Conservation (phyloP, 2,888 invertebrate genomes). For the Dioctria linearis region DNA sequence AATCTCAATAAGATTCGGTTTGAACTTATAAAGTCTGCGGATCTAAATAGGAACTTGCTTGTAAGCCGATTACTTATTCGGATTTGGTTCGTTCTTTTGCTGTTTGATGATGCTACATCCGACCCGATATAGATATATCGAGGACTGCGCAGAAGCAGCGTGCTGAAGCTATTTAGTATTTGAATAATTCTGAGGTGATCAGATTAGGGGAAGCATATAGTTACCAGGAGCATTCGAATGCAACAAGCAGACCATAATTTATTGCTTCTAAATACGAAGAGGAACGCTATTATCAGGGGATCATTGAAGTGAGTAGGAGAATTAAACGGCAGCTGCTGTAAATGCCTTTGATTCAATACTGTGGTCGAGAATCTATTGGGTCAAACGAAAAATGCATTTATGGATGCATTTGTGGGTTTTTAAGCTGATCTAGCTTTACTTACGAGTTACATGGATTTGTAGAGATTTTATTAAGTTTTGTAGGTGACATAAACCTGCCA, state of each 20-base stretch:
- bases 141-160: neutral
- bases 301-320: slow-evolving; percentile 7
- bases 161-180: slow-evolving; percentile 28
- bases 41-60: neutral
- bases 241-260: slow-evolving; percentile 29
- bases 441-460: too few relatives aligned
- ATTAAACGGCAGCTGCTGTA: neutral
- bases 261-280: neutral
- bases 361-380: neutral
- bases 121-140: neutral
- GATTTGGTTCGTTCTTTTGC: slow-evolving; percentile 23
- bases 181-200: slow-evolving; percentile 47
- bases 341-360: neutral
- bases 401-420: too few relatives aligned
- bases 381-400: neutral
- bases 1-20: slow-evolving; percentile 1
- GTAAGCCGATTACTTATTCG: slow-evolving; percentile 3
- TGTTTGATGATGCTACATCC: slow-evolving; percentile 11
- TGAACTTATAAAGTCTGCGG: slow-evolving; percentile 23
- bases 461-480: too few relatives aligned
- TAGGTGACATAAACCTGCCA: too few relatives aligned
- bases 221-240: slow-evolving; percentile 33
- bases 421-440: too few relatives aligned
- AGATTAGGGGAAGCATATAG: slow-evolving; percentile 14
- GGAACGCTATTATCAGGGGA: neutral